Percentiles rank a stretch among this genome's conserved stretches.
Conservation (phyloP, 2,888 invertebrate genomes). For the Drosophila siamana region DNA sequence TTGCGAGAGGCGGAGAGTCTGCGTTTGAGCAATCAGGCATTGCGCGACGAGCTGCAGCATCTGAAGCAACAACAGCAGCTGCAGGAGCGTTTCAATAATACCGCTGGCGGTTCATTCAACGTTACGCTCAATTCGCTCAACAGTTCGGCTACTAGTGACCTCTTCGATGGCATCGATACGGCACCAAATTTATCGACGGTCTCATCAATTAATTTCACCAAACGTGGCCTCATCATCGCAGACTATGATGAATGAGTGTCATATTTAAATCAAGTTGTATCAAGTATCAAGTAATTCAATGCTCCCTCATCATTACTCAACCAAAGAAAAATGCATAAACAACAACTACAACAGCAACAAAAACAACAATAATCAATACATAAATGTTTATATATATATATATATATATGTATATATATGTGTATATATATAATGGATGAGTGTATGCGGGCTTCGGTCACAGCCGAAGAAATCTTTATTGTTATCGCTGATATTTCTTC, state of each 20-base stretch:
- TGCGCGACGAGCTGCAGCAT: conserved; percentile 76
- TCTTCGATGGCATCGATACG: conserved; percentile 68
- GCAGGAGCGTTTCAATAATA: conserved; percentile 65
- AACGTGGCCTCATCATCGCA: conserved; percentile 80
- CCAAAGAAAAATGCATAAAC: conserved; percentile 9
- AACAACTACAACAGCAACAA: neutral
- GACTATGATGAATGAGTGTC: conserved; percentile 78
- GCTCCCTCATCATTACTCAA: neutral
- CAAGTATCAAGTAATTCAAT: neutral
- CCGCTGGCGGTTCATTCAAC: conserved; percentile 64
- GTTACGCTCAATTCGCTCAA: conserved; percentile 73
- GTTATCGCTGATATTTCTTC: conserved; percentile 60
- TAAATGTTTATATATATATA: conserved; percentile 34
- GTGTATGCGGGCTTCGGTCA: conserved; percentile 46
- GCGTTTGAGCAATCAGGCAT: conserved; percentile 78
- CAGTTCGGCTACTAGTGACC: conserved; percentile 73
- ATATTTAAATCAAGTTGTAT: neutral
- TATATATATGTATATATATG: neutral
- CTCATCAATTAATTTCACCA: conserved; percentile 70
- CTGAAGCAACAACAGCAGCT: conserved; percentile 74
- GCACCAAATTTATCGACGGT: conserved; percentile 57
- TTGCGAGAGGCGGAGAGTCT: conserved; percentile 82
- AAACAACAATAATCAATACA: conserved; percentile 49
- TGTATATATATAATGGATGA: neutral
- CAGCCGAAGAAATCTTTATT: conserved; percentile 50